A percentile compares a stretch with the other conserved stretches of the same genome.
Conservation (phyloP, 2,797 vertebrate species). For the Falco peregrinus region DNA sequence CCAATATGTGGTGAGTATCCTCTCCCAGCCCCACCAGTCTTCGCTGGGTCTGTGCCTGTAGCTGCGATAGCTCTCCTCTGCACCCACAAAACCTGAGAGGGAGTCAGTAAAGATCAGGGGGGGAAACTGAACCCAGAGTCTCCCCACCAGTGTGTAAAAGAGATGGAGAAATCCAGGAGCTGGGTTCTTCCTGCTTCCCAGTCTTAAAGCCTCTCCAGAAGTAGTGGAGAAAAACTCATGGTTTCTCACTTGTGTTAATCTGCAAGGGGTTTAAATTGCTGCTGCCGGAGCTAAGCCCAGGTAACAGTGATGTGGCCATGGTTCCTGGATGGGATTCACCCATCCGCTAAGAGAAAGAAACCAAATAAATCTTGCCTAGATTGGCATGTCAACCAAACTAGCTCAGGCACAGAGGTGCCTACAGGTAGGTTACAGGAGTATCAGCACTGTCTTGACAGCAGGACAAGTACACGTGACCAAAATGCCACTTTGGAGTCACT, state of each 20-base stretch:
- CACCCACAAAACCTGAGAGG: neutral
- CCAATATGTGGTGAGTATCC: constrained; percentile 68
- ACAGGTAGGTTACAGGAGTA: neutral
- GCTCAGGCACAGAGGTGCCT: neutral
- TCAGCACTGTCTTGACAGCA: neutral
- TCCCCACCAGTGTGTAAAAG: neutral
- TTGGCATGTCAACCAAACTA: neutral
- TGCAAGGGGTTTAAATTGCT: neutral
- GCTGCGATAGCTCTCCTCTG: neutral
- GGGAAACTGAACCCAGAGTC: neutral
- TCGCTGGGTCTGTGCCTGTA: neutral
- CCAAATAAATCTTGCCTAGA: neutral
- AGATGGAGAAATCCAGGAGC: neutral
- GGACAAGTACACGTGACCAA: neutral
- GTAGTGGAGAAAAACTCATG: neutral
- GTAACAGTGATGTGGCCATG: neutral
- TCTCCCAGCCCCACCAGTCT: neutral
- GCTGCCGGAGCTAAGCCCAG: neutral
- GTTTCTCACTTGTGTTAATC: neutral
- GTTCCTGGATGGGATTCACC: neutral
- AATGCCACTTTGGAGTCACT: neutral
- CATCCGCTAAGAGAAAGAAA: neutral
- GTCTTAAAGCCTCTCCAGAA: neutral
- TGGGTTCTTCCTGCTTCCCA: neutral
- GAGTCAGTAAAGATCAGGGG: neutral